Evolutionary conservation across 2,113 vertebrate genomes (phyloP).

Genomic region (Salvator merianae): DNA sequence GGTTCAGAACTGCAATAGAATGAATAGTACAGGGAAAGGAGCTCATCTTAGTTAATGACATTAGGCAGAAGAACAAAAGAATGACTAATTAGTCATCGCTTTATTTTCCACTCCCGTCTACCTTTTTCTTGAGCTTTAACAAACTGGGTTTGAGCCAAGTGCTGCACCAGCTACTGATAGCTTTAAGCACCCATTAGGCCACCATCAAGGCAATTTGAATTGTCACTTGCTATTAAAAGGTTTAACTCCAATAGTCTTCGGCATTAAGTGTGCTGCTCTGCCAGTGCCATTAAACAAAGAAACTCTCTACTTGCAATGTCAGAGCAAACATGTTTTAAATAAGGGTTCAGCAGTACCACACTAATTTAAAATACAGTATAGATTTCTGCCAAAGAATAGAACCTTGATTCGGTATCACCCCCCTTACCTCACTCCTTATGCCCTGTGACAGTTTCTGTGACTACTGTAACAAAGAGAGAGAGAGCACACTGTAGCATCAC

Average conservation of each 20-base stretch:
- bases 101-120: constrained; percentile 65
- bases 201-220: constrained; percentile 76
- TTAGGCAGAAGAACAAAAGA: constrained; percentile 65
- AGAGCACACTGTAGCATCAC: not conserved
- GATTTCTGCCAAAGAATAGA: constrained; percentile 79
- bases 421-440: not conserved
- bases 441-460: constrained; percentile 67
- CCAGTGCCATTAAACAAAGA: constrained; percentile 79
- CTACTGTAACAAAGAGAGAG: constrained; percentile 43
- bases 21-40: constrained; percentile 42
- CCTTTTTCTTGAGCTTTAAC: constrained; percentile 72
- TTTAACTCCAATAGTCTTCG: constrained; percentile 76
- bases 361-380: constrained; percentile 84
- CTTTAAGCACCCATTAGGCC: constrained; percentile 75
- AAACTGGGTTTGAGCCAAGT: constrained; percentile 76
- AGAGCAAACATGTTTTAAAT: constrained; percentile 77
- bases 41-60: constrained; percentile 59
- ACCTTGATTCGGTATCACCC: constrained; percentile 61
- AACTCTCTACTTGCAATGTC: constrained; percentile 77
- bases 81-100: constrained; percentile 69
- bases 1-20: constrained; percentile 2
- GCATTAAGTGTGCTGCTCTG: constrained; percentile 72
- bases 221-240: constrained; percentile 84
- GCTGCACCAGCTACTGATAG: constrained; percentile 72
- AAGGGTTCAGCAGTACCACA: constrained; percentile 73